Conservation (phyloP, 2,888 invertebrate species). For the Nemotelus pantherinus region DNA sequence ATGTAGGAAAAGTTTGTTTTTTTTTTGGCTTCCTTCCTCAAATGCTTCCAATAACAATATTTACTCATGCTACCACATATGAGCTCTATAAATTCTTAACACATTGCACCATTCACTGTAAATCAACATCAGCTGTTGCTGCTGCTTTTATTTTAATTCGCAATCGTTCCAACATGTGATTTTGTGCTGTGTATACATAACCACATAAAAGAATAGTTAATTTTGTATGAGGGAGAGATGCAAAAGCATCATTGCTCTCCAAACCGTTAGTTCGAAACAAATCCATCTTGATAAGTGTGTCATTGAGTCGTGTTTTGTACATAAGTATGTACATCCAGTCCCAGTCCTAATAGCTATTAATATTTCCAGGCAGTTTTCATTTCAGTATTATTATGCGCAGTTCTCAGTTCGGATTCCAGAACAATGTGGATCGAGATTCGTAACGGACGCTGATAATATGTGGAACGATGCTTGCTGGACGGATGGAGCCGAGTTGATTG, state of each 20-base stretch:
- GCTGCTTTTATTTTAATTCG: constrained; percentile 14
- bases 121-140: constrained; percentile 4
- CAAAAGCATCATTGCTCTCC: neutral
- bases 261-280: neutral
- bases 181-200: neutral
- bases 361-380: neutral
- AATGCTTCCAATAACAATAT: no score
- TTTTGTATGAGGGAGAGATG: neutral
- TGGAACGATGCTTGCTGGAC: neutral
- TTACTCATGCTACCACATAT: no score
- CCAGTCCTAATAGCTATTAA: neutral
- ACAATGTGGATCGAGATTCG: neutral
- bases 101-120: neutral
- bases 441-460: neutral
- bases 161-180: constrained; percentile 9
- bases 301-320: neutral
- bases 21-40: no score
- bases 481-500: neutral
- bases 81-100: neutral
- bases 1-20: no score
- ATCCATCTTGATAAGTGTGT: neutral
- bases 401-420: neutral
- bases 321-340: neutral
- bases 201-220: neutral
- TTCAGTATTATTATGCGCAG: neutral